Evolutionary conservation across 2,888 invertebrate species (phyloP), one percentile per base, ranked within the genome.

Genomic region (Operophtera brumata): DNA sequence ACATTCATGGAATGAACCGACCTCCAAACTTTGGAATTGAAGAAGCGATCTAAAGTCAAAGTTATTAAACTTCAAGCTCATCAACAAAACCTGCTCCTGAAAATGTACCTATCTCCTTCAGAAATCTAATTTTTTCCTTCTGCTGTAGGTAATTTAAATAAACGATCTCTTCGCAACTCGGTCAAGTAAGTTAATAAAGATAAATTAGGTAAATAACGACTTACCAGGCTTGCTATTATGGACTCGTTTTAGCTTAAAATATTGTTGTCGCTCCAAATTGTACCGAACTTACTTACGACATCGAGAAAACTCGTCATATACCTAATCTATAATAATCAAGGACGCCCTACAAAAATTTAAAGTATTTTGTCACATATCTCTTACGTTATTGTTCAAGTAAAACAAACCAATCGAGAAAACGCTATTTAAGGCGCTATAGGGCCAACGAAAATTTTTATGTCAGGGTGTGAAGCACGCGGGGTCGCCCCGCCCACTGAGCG

Each of bases 161-260:
- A 70, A 70, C 51, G 66, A 58, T 47, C 57, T 66, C 62, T 65
- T 65, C 57, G 59, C 59, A 66, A 68, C 61, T 65, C 57, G 48
- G 58, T 59, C 68, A 67, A 64, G 62, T 66, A 54, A 56, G 61
- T 62, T 64, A 72, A 67, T 70, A 68, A 73, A 69, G 65, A 67
- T 65, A 66, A 70, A 67, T 66, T 69, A 57, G 49, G 49, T 61
- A 67, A 64, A 61, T 65, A 61, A 48, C 45, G 50, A 47, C 44
- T 45, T 52, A 30, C 32, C 44, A 36, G 51, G 61, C 69, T 69
- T 64, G 51, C 57, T 55, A 50, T 51, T 36, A 57, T 57, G 53
- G 47, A 54, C 54, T 62, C 62, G 54, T 44, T 57, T 55, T 55
- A 42, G 42, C 44, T 61, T 54, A 12, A 58, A 57, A 49, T 61